phyloP scores from a whole-genome alignment of 2,113 vertebrate genomes.

The Notiomystis cincta region DNA sequence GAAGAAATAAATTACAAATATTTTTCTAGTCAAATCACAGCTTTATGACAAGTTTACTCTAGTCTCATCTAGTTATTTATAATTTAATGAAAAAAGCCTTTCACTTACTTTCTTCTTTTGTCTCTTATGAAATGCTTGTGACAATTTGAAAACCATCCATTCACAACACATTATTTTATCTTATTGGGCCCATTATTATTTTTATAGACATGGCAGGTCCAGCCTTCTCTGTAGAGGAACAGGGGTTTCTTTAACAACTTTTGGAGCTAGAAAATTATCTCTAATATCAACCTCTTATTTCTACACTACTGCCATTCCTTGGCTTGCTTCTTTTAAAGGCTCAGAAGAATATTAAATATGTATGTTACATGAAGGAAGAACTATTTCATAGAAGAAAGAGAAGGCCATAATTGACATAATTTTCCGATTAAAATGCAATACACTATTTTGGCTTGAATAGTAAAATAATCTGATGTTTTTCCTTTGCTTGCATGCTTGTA shows the following conservation, averaged over 20 bases:
- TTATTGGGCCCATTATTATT: neutral
- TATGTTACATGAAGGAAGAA: neutral
- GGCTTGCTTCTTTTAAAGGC: neutral
- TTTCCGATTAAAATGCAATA: neutral
- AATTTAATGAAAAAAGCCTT: neutral
- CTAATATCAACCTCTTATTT: neutral
- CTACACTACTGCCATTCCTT: neutral
- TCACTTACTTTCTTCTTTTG: neutral
- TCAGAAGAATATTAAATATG: neutral
- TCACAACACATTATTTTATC: neutral
- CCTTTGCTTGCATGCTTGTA: neutral
- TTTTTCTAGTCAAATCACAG: neutral
- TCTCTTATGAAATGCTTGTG: neutral
- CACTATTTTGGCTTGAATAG: neutral
- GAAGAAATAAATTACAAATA: neutral
- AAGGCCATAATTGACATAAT: neutral
- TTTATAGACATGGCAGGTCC: neutral
- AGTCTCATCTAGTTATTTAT: neutral
- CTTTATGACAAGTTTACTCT: neutral
- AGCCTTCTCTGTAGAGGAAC: neutral
- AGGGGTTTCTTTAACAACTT: neutral
- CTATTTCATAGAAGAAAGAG: neutral
- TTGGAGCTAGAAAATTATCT: neutral
- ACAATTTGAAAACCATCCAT: neutral
- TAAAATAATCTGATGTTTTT: neutral